Conservation (phyloP, 2,888 invertebrate species). For the Apantesis nais region DNA sequence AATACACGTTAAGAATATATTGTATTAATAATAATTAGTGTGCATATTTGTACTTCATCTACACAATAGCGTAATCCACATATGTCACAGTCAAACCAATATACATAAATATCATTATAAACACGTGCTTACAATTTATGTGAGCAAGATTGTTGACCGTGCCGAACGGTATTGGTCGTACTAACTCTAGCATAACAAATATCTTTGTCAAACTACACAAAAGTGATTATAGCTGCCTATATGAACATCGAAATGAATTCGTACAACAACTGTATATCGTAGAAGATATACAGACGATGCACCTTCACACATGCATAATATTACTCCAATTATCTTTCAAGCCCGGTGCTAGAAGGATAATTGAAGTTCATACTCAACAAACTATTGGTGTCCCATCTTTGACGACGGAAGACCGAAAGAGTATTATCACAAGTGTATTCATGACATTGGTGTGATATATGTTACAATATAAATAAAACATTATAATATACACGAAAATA, state of each 20-base stretch:
- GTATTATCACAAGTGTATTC: slow-evolving; percentile 20
- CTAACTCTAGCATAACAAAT: slow-evolving; percentile 42
- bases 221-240: slow-evolving; percentile 35
- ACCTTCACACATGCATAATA: slow-evolving; percentile 7
- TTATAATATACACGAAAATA: slow-evolving; percentile 39
- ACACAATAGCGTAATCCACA: slow-evolving; percentile 44
- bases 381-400: slow-evolving; percentile 31
- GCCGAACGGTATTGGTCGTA: slow-evolving; percentile 34
- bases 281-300: slow-evolving; percentile 28
- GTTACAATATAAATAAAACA: slow-evolving; percentile 31
- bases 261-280: slow-evolving; percentile 24
- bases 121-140: slow-evolving; percentile 65
- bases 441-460: slow-evolving; percentile 28
- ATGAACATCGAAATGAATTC: slow-evolving; percentile 34
- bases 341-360: slow-evolving; percentile 27
- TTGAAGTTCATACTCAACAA: slow-evolving; percentile 25
- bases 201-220: slow-evolving; percentile 42
- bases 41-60: slow-evolving; percentile 66
- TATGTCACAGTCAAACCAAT: slow-evolving; percentile 43
- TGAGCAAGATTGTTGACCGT: slow-evolving; percentile 64
- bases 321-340: slow-evolving; percentile 24
- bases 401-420: slow-evolving; percentile 48
- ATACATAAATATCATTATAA: slow-evolving; percentile 45
- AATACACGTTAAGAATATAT: slow-evolving; percentile 43
- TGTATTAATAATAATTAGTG: slow-evolving; percentile 48